phyloP scores from a whole-genome alignment of 1,140 invertebrate species.

The Drosophila mojavensis region DNA sequence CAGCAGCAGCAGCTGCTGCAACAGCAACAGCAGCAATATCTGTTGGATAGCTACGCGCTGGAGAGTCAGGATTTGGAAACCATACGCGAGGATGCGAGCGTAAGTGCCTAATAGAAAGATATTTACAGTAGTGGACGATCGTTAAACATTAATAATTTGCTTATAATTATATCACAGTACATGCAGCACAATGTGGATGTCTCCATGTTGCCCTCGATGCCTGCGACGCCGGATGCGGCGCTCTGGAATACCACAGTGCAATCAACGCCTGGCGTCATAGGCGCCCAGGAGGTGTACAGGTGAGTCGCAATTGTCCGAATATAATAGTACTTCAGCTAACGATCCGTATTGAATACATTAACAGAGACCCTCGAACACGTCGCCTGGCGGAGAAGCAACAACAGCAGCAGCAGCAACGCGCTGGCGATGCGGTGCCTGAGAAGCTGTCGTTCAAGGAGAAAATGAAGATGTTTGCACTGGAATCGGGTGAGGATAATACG shows the following conservation, averaged over 20 bases:
- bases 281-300: constrained; percentile 96
- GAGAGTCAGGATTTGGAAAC: constrained; percentile 85
- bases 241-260: constrained; percentile 84
- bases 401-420: constrained; percentile 87
- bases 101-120: constrained; percentile 83
- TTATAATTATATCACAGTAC: constrained; percentile 37
- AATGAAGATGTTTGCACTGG: constrained; percentile 98
- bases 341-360: background rate
- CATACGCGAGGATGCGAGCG: constrained; percentile 92
- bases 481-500: constrained; percentile 93
- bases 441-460: constrained; percentile 97
- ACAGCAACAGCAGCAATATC: constrained; percentile 57
- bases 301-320: constrained; percentile 76
- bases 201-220: constrained; percentile 83
- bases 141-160: background rate
- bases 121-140: no score
- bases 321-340: background rate
- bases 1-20: constrained; percentile 52
- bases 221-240: constrained; percentile 88
- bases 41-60: constrained; percentile 56
- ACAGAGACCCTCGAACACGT: constrained; percentile 92
- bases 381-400: constrained; percentile 92
- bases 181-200: constrained; percentile 67
- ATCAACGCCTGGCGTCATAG: constrained; percentile 95
- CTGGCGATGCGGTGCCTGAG: constrained; percentile 90